Conservation (phyloP, 2,888 invertebrate genomes). For the Lasioglossum leucozonium region DNA sequence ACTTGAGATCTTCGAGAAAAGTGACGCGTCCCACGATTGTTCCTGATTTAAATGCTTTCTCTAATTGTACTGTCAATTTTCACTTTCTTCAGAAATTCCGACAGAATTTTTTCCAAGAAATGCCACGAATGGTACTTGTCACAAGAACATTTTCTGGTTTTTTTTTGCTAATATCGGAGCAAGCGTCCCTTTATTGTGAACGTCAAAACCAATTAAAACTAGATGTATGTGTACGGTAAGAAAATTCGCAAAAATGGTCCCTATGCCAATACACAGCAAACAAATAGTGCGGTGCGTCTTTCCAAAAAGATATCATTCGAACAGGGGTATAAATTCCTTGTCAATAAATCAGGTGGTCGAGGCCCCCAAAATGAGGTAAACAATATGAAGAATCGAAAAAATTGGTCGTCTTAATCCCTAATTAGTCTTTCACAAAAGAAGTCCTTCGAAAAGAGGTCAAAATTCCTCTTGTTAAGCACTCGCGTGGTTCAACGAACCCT, state of each 20-base stretch:
- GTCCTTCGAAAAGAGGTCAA: too few relatives aligned
- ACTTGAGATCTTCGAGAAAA: too few relatives aligned
- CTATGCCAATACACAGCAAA: neutral
- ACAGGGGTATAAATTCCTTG: neutral
- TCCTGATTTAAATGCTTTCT: neutral
- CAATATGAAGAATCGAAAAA: neutral
- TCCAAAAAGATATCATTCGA: neutral
- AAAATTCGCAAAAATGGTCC: neutral
- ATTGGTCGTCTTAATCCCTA: too few relatives aligned
- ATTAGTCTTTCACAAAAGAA: too few relatives aligned
- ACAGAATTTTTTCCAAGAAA: neutral
- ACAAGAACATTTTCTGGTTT: neutral
- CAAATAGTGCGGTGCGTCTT: neutral
- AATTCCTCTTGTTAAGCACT: too few relatives aligned
- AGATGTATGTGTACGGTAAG: neutral
- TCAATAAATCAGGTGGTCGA: too few relatives aligned
- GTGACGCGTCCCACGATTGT: neutral
- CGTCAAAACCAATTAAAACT: too few relatives aligned
- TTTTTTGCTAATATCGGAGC: too few relatives aligned
- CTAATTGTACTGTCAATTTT: neutral
- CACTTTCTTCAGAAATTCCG: neutral
- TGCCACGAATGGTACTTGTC: neutral
- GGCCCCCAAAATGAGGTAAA: neutral
- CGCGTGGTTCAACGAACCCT: too few relatives aligned
- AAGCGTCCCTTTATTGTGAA: neutral